A percentile compares a stretch with the other conserved stretches of the same genome.
Conservation (phyloP, 2,888 invertebrate species). For the Exephanes ischioxanthus region DNA sequence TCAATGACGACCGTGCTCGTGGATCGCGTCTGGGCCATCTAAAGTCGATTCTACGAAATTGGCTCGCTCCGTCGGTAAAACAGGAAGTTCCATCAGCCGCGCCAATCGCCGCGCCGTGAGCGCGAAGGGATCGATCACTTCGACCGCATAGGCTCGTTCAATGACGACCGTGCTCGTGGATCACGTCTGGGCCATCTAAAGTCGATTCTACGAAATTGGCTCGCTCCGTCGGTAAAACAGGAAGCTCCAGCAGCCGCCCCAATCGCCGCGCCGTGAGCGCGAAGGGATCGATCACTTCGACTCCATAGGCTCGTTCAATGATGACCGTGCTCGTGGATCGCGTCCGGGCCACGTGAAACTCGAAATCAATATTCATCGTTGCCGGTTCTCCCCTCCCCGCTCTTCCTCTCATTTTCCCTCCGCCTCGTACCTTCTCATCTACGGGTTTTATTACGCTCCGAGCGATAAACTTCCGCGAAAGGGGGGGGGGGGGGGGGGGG, state of each 20-base stretch:
- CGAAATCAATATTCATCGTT: slow-evolving; percentile 65
- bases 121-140: slow-evolving; percentile 2
- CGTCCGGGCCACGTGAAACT: slow-evolving; percentile 45
- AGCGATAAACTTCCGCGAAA: slow-evolving; percentile 63
- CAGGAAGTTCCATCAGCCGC: too few species aligned
- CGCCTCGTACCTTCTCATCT: not conserved
- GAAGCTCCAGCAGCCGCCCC: too few species aligned
- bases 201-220: too few species aligned
- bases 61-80: too few species aligned
- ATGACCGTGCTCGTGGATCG: slow-evolving; percentile 20
- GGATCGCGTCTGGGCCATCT: slow-evolving; percentile 24
- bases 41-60: too few species aligned
- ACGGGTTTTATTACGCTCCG: slow-evolving; percentile 61
- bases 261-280: not conserved
- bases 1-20: slow-evolving; percentile 14
- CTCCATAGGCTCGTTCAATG: slow-evolving; percentile 35
- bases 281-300: slow-evolving; percentile 11
- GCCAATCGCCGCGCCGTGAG: not conserved
- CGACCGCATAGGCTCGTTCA: slow-evolving; percentile 33
- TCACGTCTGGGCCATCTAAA: slow-evolving; percentile 12
- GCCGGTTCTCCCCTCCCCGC: slow-evolving; percentile 4
- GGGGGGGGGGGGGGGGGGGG: slow-evolving; percentile 33
- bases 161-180: slow-evolving; percentile 16
- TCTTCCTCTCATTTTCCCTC: not conserved
- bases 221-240: too few species aligned